Conservation (phyloP, 2,888 invertebrate species). For the Heliconius aoede region DNA sequence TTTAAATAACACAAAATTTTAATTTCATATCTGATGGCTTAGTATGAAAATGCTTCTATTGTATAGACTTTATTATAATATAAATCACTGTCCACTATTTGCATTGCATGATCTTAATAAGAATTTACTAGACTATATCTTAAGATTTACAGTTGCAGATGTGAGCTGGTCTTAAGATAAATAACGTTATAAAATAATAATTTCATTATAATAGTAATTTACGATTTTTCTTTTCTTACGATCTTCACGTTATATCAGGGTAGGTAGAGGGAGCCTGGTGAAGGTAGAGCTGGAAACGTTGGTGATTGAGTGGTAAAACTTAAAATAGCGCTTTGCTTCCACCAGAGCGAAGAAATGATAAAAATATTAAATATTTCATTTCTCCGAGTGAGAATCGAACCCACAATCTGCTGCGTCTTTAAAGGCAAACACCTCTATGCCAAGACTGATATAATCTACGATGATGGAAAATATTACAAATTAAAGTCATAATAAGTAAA, state of each 20-base stretch:
- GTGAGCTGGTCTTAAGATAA: constrained; percentile 1
- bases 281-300: too few relatives aligned
- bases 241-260: too few relatives aligned
- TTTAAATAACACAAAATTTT: background rate
- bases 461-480: background rate
- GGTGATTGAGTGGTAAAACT: too few relatives aligned
- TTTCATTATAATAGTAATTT: background rate
- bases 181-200: background rate
- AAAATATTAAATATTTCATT: too few relatives aligned
- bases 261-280: too few relatives aligned
- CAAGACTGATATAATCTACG: too few relatives aligned
- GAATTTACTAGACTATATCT: constrained; percentile 10
- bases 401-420: background rate
- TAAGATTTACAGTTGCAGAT: constrained; percentile 16
- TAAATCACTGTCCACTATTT: constrained; percentile 19
- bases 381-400: too few relatives aligned
- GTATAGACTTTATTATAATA: constrained; percentile 7
- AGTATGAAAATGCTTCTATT: background rate
- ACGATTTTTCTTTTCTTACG: too few relatives aligned
- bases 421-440: background rate
- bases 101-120: constrained; percentile 12
- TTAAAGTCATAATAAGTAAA: background rate
- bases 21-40: background rate
- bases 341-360: too few relatives aligned
- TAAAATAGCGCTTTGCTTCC: too few relatives aligned